Conservation (phyloP, 2,113 vertebrate genomes). For the Rhizomys pruinosus region DNA sequence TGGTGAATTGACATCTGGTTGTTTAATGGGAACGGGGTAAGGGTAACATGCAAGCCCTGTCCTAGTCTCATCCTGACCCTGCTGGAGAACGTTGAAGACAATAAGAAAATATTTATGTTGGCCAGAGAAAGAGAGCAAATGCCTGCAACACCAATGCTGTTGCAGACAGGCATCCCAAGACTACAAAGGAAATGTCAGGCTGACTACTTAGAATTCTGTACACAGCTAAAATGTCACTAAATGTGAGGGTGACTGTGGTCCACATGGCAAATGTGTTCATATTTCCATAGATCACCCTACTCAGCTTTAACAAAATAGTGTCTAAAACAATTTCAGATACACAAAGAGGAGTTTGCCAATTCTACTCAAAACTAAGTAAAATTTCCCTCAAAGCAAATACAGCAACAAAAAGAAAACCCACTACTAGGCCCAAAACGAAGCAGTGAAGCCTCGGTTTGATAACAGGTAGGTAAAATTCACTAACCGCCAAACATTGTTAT, state of each 20-base stretch:
- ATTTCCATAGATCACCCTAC: not conserved
- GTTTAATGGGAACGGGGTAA: not conserved
- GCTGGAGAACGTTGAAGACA: not conserved
- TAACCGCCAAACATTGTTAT: too few relatives aligned
- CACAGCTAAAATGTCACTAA: not conserved
- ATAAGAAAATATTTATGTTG: not conserved
- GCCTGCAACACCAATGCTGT: accelerated
- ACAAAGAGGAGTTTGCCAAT: not conserved
- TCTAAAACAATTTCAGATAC: not conserved
- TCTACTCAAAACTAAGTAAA: not conserved
- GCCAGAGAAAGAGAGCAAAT: not conserved
- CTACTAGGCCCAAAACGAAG: not conserved
- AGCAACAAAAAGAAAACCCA: not conserved
- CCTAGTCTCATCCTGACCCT: not conserved
- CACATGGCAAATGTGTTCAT: not conserved
- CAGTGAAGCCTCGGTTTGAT: not conserved
- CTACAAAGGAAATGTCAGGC: not conserved
- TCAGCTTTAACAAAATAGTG: too few relatives aligned
- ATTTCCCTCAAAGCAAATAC: not conserved
- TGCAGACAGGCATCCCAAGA: not conserved
- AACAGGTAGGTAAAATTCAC: not conserved
- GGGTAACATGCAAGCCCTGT: not conserved
- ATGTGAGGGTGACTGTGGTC: not conserved
- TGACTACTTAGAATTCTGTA: not conserved
- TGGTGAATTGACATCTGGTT: not conserved